A percentile compares a stretch with the other conserved stretches of the same genome.
Evolutionary conservation across 2,113 vertebrate genomes (phyloP).

Genomic region (Saccopteryx leptura): DNA sequence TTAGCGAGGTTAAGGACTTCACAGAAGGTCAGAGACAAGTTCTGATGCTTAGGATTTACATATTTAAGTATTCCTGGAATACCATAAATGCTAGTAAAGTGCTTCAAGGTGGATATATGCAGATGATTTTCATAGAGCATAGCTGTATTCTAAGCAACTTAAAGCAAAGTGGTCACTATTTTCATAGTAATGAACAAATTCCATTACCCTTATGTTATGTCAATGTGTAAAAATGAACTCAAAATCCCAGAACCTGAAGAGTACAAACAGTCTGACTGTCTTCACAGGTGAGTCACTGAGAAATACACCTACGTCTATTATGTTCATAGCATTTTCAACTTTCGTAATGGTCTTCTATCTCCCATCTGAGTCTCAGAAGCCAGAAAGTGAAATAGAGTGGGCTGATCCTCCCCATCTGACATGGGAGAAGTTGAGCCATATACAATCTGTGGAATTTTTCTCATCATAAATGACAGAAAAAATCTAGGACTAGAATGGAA

Average conservation of each 20-base stretch:
- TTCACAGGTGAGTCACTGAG: not conserved
- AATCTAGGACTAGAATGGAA: not conserved
- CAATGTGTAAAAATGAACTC: not conserved
- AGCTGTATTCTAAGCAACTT: slow-evolving; percentile 18
- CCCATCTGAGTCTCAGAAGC: not conserved
- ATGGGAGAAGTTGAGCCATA: not conserved
- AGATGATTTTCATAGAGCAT: not conserved
- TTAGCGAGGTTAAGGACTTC: not conserved
- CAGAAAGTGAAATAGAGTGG: not conserved
- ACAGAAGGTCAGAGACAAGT: not conserved
- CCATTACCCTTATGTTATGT: not conserved
- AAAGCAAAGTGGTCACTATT: not conserved
- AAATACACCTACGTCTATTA: not conserved
- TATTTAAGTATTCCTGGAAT: not conserved
- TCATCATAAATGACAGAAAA: not conserved
- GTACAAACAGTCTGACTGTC: not conserved
- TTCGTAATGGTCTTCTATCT: not conserved
- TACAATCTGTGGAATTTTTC: not conserved
- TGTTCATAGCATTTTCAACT: not conserved
- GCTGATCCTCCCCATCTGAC: not conserved
- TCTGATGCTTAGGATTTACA: not conserved
- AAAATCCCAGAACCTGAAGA: not conserved
- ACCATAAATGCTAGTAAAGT: not conserved
- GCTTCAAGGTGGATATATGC: not conserved
- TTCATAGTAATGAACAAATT: not conserved